Evolutionary conservation across 2,888 invertebrate genomes (phyloP), one percentile per base, ranked within the genome.

Genomic region (Deladenus siricidicola): DNA sequence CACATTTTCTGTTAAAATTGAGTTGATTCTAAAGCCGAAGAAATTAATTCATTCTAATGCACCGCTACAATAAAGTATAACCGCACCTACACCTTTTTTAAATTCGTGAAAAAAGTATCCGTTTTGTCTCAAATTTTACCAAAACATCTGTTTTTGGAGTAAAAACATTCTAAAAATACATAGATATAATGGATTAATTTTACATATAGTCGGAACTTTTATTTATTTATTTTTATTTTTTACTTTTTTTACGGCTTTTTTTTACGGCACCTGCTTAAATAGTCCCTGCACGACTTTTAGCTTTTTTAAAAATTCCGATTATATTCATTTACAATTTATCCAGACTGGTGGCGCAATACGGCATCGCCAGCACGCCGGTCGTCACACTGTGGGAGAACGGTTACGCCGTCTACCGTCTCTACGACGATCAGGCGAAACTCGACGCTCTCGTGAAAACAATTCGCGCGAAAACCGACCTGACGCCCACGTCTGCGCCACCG

Each of bases 321-420:
- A n/a, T n/a, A n/a, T n/a, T n/a, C n/a, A 39, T 48, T 8, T 21
- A 21, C 44, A 17, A 10, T 8, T 28, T 21, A 54, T 69, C 44
- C 24, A 80, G 80, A 14, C 68, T 89, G 54, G 91, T 90, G 80
- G 88, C 89, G 0, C 89, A 89, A 73, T 90, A 89, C 80, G 91
- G 91, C 10, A 88, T 91, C 63, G 87, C 90, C 14, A 90, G 89
- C 21, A 86, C 92, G 43, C 91, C 91, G 8, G 89, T 89, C 2
- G 79, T 91, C 29, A 85, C 91, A 82, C 83, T 92, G 66, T 89
- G 92, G 73, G 90, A 91, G 73, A 90, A 90, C 80, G 90, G 90
- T 0, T 65, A 50, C 24, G 60, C 64, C 14, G 26, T 59, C 2
- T 60, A 44, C 51, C 45, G 64, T 43, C 51, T 64, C 19, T 59